phyloP scores from a whole-genome alignment of 2,888 invertebrate species.

The Lithophane semibrunnea region DNA sequence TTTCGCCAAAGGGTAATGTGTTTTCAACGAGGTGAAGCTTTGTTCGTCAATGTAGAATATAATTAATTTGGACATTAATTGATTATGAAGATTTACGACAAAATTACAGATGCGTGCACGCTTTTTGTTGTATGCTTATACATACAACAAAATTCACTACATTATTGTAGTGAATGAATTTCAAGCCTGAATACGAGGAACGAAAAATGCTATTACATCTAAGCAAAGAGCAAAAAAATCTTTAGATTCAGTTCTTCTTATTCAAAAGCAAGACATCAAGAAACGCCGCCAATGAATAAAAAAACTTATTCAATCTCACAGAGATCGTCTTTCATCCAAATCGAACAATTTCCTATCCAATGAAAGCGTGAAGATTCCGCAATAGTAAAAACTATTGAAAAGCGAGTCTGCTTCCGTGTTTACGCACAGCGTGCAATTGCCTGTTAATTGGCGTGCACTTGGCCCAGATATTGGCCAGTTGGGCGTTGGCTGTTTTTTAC shows the following conservation, averaged over 20 bases:
- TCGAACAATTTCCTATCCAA: conserved; percentile 62
- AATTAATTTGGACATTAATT: conserved; percentile 47
- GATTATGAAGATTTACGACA: conserved; percentile 39
- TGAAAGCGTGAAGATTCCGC: conserved; percentile 71
- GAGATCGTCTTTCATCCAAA: conserved; percentile 50
- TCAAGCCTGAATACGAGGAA: neutral
- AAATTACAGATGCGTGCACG: conserved; percentile 13
- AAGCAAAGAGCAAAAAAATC: neutral
- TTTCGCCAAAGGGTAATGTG: conserved; percentile 48
- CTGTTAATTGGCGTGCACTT: conserved; percentile 71
- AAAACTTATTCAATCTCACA: conserved; percentile 40
- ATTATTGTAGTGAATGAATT: neutral
- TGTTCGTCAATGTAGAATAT: conserved; percentile 32
- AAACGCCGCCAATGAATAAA: conserved; percentile 24
- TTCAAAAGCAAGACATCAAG: conserved; percentile 41
- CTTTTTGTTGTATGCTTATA: conserved; percentile 1
- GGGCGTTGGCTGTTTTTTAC: conserved; percentile 76
- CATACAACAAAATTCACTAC: neutral
- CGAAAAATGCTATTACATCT: neutral
- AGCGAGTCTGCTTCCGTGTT: conserved; percentile 67
- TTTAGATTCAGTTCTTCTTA: neutral
- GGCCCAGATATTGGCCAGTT: conserved; percentile 70
- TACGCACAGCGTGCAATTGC: conserved; percentile 58
- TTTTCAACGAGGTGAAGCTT: conserved; percentile 43
- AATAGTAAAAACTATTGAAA: conserved; percentile 62